Evolutionary conservation across 2,888 invertebrate species (phyloP), one percentile per base, ranked within the genome.

Genomic region (Ophion ellenae): DNA sequence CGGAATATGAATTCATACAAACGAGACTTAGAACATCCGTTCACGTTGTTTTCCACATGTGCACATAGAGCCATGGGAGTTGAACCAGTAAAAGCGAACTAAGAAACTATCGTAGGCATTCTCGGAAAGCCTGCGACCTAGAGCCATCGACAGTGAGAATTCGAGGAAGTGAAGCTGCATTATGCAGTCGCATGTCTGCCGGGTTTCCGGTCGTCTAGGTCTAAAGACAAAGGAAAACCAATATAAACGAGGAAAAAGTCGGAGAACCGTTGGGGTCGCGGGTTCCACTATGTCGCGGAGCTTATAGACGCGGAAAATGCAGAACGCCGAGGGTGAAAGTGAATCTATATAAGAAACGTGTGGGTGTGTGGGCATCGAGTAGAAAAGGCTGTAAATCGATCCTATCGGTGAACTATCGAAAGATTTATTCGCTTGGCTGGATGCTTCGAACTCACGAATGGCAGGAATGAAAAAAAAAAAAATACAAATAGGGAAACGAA

Each of bases 71-170:
- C 14, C 47, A 14, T n/a, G 24, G 20, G 61, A n/a, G 61, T 24
- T n/a, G 2, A 14, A 61, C 61, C 24, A 7, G 20, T 4, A 14
- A n/a, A 20, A 24, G 20, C 20, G 11, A 61, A 20, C 20, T 9
- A 24, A 24, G 61, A 20, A 20, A 24, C 20, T 53, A n/a, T 57
- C 57, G 71, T 28, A 28, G 70, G n/a, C 59, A 3, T 67, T 64
- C 77, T 20, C 9, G 70, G 40, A 70, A 53, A 76, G 66, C 63
- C 32, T 53, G 61, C 71, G 78, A 79, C 81, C 81, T 66, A 20
- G 47, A 76, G 80, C 57, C 76, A 81, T 82, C 81, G 81, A 75
- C 84, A 74, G 77, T 81, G 80, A 83, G 85, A 77, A 83, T 85
- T 80, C 85, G 76, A 61, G 61, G 85, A 85, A 80, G 83, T 71